Evolutionary conservation across 2,888 invertebrate genomes (phyloP).

Genomic region (Luperina testacea): DNA sequence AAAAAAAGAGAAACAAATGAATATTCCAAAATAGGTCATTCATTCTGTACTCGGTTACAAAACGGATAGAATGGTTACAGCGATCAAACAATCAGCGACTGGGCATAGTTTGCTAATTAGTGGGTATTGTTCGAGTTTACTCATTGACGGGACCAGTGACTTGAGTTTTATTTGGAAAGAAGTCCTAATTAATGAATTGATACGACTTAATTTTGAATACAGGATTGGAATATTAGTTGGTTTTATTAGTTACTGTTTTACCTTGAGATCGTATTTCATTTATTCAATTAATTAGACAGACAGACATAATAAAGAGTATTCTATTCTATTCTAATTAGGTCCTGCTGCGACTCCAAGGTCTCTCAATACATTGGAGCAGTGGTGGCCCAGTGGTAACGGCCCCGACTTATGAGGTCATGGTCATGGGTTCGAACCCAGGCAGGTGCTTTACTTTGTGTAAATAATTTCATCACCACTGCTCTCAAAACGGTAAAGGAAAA

Average conservation of each 20-base stretch:
- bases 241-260: background rate
- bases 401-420: too few species aligned
- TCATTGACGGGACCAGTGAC: conserved; percentile 6
- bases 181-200: background rate
- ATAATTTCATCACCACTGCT: background rate
- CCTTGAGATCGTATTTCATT: background rate
- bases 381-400: background rate
- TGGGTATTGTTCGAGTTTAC: conserved; percentile 28
- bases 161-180: conserved; percentile 10
- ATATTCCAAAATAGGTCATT: conserved; percentile 47
- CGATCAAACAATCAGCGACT: conserved; percentile 68
- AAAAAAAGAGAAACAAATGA: conserved; percentile 29
- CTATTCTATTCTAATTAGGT: too few species aligned
- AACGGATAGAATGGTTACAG: conserved; percentile 52
- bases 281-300: background rate
- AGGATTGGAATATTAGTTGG: background rate
- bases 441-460: background rate
- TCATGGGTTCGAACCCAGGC: background rate
- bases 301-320: too few species aligned
- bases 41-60: conserved; percentile 31
- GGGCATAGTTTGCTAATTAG: conserved; percentile 67
- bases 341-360: background rate
- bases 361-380: background rate
- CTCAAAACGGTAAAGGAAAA: background rate
- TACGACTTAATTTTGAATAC: too few species aligned